These are phyloP conservation scores for Epizoanthus stellaris DNA, from an alignment of 92 coral and sea anemone species.

Conservation along the genomic window DNA sequence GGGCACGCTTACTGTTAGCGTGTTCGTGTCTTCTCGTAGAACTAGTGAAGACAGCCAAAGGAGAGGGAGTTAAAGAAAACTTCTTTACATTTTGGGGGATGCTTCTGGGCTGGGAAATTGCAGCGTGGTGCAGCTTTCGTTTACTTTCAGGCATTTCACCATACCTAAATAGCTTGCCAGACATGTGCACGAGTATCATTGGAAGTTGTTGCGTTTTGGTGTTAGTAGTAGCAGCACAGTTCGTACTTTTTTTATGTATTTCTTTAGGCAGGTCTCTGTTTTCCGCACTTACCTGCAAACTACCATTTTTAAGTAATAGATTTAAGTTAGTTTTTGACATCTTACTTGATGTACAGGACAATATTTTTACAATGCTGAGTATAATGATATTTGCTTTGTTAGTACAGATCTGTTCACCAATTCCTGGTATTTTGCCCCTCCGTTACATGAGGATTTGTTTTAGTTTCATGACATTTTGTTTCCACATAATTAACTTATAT, in stretches of 20 bases:
- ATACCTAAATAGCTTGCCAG: not conserved
- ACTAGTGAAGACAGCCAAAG: not conserved
- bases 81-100: not conserved
- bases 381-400: not conserved
- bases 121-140: not conserved
- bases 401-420: not conserved
- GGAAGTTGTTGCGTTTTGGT: not conserved
- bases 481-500: not conserved
- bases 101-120: not conserved
- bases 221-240: not conserved
- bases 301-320: not conserved
- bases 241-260: not conserved
- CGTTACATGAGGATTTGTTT: not conserved
- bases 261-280: not conserved
- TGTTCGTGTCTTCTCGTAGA: not conserved
- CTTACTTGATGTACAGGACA: constrained; percentile 7
- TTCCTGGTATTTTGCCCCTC: not conserved
- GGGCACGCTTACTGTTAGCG: not conserved
- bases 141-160: not conserved
- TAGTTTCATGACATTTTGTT: not conserved
- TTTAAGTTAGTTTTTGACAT: constrained; percentile 11
- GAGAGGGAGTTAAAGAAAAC: not conserved
- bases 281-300: not conserved
- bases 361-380: not conserved
- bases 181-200: not conserved